Base-by-base conservation (phyloP, 2,113 vertebrate genomes). In the Ciconia maguari region DNA sequence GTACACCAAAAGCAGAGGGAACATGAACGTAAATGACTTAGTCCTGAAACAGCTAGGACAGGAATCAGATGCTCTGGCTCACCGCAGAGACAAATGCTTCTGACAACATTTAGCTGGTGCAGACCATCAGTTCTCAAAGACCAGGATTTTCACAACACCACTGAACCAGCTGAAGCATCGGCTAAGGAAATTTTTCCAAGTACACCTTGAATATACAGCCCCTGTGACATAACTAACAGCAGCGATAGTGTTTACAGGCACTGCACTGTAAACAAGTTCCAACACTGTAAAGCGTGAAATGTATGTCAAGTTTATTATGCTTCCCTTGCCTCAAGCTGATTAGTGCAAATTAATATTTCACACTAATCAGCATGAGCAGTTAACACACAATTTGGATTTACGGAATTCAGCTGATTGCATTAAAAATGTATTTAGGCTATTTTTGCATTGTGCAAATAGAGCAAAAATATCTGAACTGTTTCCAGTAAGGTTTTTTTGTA, bases 271-370 rank as follows among this genome's bases (percentile, higher is more conserved):
- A 94, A 96, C 83, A 93, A 95, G 78, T 64, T 94, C 85, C 55
- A 52, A 36, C 95, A 96, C 85, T 92, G 87, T 81, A 97, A 94
- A 95, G 94, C 82, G 30, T 97, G 89, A 97, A 97, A 97, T 97
- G 82, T 94, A 96, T 94, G 97, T 97, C 95, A 97, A 96, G 90
- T 95, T 97, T 97, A 97, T 97, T 97, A 97, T 97, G 97, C 95
- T 97, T 93, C 68, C 30, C 71, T 95, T 96, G 94, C 93, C 87
- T 96, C 55, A 6, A 80, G 95, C 93, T 97, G 97, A 97, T 97
- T 97, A 97, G 97, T 97, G 96, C 94, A 97, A 97, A 97, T 97
- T 97, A 97, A 97, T 97, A 97, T 97, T 97, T 97, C 97, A 97
- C 97, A 96, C 96, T 96, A 96, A 97, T 97, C 97, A 97, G 75